Percentiles rank a stretch among this genome's conserved stretches.
Conservation (phyloP, 2,113 vertebrate genomes). For the Micronisus gabar region DNA sequence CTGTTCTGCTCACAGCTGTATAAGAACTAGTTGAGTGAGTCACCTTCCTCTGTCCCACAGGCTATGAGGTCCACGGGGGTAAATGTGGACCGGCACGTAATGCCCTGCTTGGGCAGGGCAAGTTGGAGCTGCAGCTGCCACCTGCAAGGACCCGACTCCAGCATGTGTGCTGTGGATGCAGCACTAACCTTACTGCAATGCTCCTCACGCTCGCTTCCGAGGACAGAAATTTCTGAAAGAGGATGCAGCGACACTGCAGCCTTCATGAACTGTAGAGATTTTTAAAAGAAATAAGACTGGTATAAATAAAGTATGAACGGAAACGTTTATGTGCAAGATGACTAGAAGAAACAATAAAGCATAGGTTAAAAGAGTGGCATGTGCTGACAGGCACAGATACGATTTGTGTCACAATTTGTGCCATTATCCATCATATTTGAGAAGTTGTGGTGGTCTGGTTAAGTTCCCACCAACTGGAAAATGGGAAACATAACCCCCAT, state of each 20-base stretch:
- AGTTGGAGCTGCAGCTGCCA: background rate
- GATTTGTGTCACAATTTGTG: background rate
- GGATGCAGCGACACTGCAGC: background rate
- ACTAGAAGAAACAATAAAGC: background rate
- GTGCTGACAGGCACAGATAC: background rate
- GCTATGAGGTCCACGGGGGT: too few species aligned
- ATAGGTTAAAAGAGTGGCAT: background rate
- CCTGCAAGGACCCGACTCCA: background rate
- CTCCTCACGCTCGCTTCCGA: accelerated
- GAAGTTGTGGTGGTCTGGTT: background rate
- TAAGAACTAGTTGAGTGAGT: background rate
- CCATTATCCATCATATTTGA: background rate
- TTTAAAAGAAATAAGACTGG: background rate
- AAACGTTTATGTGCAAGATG: background rate
- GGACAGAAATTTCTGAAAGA: background rate
- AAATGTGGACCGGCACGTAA: background rate
- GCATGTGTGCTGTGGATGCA: background rate
- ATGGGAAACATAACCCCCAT: background rate
- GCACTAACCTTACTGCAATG: background rate
- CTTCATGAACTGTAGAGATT: background rate
- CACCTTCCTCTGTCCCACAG: background rate
- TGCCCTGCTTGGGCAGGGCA: background rate
- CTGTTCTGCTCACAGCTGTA: background rate
- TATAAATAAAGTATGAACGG: background rate
- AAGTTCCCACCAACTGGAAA: background rate